Percentiles rank a stretch among this genome's conserved stretches.
Conservation (phyloP, 2,888 invertebrate genomes). For the Chrysolina americana region DNA sequence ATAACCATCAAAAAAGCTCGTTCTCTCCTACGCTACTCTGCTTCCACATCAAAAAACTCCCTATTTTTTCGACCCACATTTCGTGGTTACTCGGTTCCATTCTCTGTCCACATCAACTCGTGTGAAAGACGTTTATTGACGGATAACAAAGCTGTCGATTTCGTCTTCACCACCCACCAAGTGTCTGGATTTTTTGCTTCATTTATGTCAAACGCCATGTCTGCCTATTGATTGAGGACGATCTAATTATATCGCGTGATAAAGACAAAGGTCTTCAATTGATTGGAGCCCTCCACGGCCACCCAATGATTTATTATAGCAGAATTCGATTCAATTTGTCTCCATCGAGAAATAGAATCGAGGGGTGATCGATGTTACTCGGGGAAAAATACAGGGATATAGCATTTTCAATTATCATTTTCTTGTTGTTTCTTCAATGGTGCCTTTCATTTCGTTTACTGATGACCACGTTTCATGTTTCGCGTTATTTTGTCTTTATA, state of each 20-base stretch:
- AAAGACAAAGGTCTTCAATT: constrained; percentile 8
- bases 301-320: background rate
- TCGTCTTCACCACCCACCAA: background rate
- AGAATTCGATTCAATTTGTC: background rate
- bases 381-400: background rate
- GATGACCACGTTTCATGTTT: no score
- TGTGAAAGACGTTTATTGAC: background rate
- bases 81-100: no score
- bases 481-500: no score
- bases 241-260: constrained; percentile 15
- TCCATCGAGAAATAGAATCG: background rate
- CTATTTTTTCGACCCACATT: no score
- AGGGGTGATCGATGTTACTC: constrained; percentile 2
- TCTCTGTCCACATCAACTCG: background rate
- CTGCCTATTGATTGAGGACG: constrained; percentile 7
- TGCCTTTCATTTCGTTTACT: no score
- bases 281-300: background rate
- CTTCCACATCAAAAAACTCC: no score
- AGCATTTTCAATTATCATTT: no score
- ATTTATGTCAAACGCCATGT: constrained; percentile 13
- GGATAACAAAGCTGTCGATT: background rate
- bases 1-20: no score
- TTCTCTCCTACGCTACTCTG: no score
- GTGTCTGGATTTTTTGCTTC: background rate
- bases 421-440: no score